Conservation (phyloP, 1,140 invertebrate species). For the Drosophila subpulchrella region DNA sequence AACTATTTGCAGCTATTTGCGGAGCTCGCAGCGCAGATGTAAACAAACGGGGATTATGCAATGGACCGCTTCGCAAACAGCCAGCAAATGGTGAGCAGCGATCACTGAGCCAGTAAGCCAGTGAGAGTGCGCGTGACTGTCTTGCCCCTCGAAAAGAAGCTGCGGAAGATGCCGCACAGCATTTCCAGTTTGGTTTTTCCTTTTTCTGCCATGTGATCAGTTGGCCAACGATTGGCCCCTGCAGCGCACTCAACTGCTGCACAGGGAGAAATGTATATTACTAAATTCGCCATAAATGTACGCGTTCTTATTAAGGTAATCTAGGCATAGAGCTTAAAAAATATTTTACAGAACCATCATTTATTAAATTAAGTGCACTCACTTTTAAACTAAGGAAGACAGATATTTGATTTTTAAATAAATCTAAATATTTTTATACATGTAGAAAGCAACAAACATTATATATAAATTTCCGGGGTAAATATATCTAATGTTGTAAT, state of each 20-base stretch:
- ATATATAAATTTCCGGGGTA: no score
- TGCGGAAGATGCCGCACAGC: constrained; percentile 45
- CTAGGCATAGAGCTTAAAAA: background rate
- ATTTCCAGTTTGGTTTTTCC: constrained; percentile 48
- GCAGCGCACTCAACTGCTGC: constrained; percentile 4
- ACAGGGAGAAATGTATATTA: constrained; percentile 3
- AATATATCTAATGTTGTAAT: no score
- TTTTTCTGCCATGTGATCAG: constrained; percentile 1
- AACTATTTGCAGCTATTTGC: constrained; percentile 57
- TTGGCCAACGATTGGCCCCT: constrained; percentile 41
- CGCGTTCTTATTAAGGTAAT: background rate
- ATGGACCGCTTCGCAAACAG: constrained; percentile 44
- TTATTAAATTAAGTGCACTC: no score
- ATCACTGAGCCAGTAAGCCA: constrained; percentile 44
- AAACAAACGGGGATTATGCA: constrained; percentile 65
- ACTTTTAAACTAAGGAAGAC: no score
- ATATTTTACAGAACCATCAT: no score
- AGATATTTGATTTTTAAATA: no score
- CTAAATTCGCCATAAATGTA: background rate
- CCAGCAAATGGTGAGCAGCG: constrained; percentile 22
- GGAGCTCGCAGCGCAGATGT: constrained; percentile 51
- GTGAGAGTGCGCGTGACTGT: constrained; percentile 67
- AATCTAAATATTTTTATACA: background rate
- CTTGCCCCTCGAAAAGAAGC: constrained; percentile 46
- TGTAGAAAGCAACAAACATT: no score